Conservation (phyloP, 2,797 vertebrate species). For the Pogonophryne albipinna region DNA sequence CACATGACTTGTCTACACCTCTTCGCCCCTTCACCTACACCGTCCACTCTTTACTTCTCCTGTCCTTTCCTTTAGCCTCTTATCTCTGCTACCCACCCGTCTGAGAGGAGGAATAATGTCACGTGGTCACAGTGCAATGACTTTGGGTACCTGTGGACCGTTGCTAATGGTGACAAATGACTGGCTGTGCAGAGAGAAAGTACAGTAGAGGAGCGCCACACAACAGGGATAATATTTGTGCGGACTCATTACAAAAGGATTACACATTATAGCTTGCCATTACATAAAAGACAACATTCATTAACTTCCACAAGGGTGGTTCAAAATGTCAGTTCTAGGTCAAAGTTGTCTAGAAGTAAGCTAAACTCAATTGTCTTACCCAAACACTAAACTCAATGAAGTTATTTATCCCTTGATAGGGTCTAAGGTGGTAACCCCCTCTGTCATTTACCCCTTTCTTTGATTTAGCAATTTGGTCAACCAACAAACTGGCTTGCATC, state of each 20-base stretch:
- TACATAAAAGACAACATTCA: no score
- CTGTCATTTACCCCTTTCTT: no score
- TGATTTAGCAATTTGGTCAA: no score
- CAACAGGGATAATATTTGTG: conserved; percentile 43
- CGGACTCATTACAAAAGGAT: no score
- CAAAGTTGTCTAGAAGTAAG: neutral
- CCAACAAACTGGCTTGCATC: no score
- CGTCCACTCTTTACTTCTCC: conserved; percentile 1
- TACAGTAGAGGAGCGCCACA: conserved; percentile 29
- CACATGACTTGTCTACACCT: conserved; percentile 7
- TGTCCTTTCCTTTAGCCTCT: conserved; percentile 1
- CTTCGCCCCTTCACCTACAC: conserved; percentile 2
- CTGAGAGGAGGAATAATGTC: conserved; percentile 48
- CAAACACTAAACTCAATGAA: no score
- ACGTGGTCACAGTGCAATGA: conserved; percentile 67
- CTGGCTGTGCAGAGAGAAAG: conserved; percentile 53
- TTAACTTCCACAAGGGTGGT: no score
- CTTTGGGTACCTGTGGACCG: conserved; percentile 72
- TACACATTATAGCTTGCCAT: no score
- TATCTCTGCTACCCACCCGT: conserved; percentile 16
- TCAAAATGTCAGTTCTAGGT: neutral
- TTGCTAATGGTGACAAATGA: conserved; percentile 86
- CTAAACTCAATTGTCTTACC: no score
- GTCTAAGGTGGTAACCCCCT: no score
- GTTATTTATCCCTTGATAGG: no score